Evolutionary conservation across 2,113 vertebrate species (phyloP), one percentile per base, ranked within the genome.

Genomic region (Rostratula benghalensis): DNA sequence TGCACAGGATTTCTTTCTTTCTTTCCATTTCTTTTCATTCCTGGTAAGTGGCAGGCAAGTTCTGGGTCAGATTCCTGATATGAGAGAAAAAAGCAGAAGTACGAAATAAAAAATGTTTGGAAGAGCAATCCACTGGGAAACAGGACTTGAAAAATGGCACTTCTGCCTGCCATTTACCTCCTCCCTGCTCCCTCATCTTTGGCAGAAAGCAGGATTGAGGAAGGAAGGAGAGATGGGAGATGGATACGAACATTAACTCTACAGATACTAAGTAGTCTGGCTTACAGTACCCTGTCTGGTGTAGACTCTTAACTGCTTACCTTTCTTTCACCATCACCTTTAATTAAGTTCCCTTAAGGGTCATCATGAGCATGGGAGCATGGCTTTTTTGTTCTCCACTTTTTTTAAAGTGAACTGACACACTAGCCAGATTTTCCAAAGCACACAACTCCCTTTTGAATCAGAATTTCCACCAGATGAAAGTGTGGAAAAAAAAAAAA

Each of bases 391-490:
- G 33, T 94, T 95, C 92, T 68, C 57, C 13, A 14, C 33, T 50
- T 64, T 81, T 97, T 94, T 89, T 60, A 60, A 87, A 65, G 65
- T 31, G 60, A 90, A 81, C 64, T 64, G 51, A 93, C 86, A 87
- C 7, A 24, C 57, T 76, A 91, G 65, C 81, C 89, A 92, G 91
- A 92, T 93, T 96, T 96, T 94, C 90, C 57, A 0, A 87, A 94
- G 53, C 2, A 6, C 2, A 20, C 35, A 68, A 61, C 53, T 95
- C 88, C 35, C 68, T 53, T 96, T 95, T 89, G 92, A 95, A 92
- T 96, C 88, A 97, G 39, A 90, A 94, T 97, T 96, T 96, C 94
- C 96, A 94, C 81, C 89, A 92, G 78, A 95, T 89, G 74, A 93
- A 96, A 94, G 70, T 15, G 27, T 51, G 18, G 67, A 69, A 33